Evolutionary conservation across 2,888 invertebrate species (phyloP).

Genomic region (Pegoplata infirma): DNA sequence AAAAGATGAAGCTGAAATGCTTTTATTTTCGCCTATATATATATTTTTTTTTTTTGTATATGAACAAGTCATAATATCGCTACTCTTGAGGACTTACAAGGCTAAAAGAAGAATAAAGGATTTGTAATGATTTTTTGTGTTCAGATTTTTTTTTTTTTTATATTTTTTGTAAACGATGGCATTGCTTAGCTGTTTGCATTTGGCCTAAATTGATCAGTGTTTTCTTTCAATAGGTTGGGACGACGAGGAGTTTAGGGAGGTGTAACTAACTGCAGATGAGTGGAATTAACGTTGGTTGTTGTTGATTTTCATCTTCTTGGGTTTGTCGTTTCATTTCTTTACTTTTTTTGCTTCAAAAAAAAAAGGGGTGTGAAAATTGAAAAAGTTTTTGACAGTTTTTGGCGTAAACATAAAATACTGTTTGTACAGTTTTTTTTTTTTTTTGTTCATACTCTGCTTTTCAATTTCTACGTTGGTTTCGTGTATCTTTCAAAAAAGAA

Average conservation of each 20-base stretch:
- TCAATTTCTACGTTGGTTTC: not conserved
- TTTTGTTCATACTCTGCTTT: not conserved
- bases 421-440: constrained; percentile 5
- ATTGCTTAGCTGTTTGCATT: constrained; percentile 31
- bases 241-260: not conserved
- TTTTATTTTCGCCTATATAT: not conserved
- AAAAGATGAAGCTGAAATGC: not conserved
- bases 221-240: not conserved
- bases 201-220: constrained; percentile 50
- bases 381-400: constrained; percentile 60
- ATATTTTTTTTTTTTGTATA: constrained; percentile 9
- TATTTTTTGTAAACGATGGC: constrained; percentile 10
- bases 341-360: constrained; percentile 4
- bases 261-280: constrained; percentile 17
- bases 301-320: not conserved
- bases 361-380: constrained; percentile 43
- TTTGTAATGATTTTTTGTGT: constrained; percentile 36
- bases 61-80: constrained; percentile 8
- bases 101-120: constrained; percentile 31
- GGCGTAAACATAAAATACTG: constrained; percentile 51
- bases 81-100: constrained; percentile 30
- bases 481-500: constrained; percentile 8
- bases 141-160: not conserved
- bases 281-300: constrained; percentile 5
- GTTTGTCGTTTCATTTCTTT: constrained; percentile 10